Evolutionary conservation across 1,140 invertebrate species (phyloP).

Genomic region (Saccostrea cuccullata): DNA sequence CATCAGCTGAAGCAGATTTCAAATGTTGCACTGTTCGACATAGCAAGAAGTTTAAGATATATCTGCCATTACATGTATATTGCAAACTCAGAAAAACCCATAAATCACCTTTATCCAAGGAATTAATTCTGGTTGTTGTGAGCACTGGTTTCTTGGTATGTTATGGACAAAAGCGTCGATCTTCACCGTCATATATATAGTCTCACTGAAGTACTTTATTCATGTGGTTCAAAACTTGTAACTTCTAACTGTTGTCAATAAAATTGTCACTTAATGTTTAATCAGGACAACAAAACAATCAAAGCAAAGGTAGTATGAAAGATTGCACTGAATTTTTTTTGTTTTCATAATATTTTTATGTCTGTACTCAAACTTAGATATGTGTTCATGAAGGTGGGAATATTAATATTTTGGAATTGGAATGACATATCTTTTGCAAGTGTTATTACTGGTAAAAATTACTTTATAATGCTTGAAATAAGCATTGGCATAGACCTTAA

Average conservation of each 20-base stretch:
- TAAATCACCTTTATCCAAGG: background rate
- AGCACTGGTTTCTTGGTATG: background rate
- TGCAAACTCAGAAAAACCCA: background rate
- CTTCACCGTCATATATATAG: background rate
- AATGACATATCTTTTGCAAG: background rate
- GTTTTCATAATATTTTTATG: background rate
- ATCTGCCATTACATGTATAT: background rate
- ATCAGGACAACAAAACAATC: conserved; percentile 30
- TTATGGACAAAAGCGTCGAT: background rate
- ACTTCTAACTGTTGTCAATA: background rate
- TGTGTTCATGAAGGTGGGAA: background rate
- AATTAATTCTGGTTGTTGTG: background rate
- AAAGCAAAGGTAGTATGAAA: conserved; percentile 33
- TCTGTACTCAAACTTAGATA: background rate
- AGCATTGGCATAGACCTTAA: conserved; percentile 2
- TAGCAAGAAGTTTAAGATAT: too few species aligned
- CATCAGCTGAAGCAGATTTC: too few species aligned
- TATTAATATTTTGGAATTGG: background rate
- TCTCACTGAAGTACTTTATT: background rate
- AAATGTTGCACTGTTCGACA: too few species aligned
- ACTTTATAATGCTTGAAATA: background rate
- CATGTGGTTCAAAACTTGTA: background rate
- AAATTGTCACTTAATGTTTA: conserved; percentile 22
- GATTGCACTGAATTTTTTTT: conserved; percentile 27
- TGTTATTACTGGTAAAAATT: background rate